Evolutionary conservation across 2,797 vertebrate species (phyloP), one percentile per base, ranked within the genome.

Genomic region (Peromyscus nudipes): DNA sequence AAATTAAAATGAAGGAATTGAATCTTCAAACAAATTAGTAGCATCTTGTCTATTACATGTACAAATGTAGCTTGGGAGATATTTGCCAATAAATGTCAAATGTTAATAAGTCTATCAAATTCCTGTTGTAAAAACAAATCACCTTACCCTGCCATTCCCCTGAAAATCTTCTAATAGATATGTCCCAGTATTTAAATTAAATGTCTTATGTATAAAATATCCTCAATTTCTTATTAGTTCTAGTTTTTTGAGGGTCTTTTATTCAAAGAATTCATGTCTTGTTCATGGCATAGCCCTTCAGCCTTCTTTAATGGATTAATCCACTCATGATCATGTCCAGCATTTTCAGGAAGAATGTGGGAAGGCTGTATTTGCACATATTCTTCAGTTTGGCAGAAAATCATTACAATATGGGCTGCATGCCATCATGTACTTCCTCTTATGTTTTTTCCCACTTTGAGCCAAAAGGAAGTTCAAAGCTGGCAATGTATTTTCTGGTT

Each of bases 51-150:
- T 57, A 34, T 6, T 75, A 43, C 25, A 19, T 84, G 11, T 49
- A 87, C 19, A 93, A 93, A 95, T 83, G 60, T 29, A 62, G 23
- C 3, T 76, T 89, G 43, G 77, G 62, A 49, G 79, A 19, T 83
- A 87, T 89, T 96, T 96, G 65, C 34, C 73, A 79, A 75, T 60
- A 95, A 94, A 95, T 80, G 43, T 65, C 82, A 96, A 93, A 95
- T 71, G 34, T 34, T 64, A 67, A 85, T 77, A 91, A 76, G 8
- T 71, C 10, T 43, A 46, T 52, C n/a, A 46, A 96, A 31, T 89
- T 83, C 43, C 49, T 14, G 71, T 34, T 77, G 16, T 67, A 46
- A 89, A 94, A 91, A 57, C 82, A 96, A 91, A 83, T 83, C 6
- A 80, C 34, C 7, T 6, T 52, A 17, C 8, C 27, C 9, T 52